Evolutionary conservation across 2,797 vertebrate species (phyloP).

Genomic region (Adrianichthys oophorus): DNA sequence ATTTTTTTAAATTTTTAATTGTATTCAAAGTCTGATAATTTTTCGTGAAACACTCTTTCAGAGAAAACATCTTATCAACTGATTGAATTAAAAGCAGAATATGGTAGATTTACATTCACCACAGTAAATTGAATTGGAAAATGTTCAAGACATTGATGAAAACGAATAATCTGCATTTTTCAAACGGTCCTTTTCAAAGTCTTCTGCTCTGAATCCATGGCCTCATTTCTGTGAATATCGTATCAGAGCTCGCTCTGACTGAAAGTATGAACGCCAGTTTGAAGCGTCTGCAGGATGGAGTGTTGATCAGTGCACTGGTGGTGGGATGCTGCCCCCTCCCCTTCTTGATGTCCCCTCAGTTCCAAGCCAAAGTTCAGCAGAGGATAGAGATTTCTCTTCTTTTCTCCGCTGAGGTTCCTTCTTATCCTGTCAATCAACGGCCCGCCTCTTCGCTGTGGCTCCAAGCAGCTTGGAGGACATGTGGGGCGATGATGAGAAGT

Average conservation of each 20-base stretch:
- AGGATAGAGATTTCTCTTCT: slow-evolving; percentile 49
- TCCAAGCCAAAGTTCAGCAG: slow-evolving; percentile 25
- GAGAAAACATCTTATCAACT: too few species aligned
- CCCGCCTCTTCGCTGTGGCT: slow-evolving; percentile 41
- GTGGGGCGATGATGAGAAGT: slow-evolving; percentile 69
- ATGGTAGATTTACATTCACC: too few species aligned
- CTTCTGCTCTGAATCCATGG: too few species aligned
- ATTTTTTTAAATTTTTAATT: too few species aligned
- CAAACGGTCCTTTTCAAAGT: too few species aligned
- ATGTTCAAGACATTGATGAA: too few species aligned
- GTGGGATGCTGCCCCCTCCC: slow-evolving; percentile 8
- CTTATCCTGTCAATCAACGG: slow-evolving; percentile 71
- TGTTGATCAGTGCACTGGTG: slow-evolving; percentile 14
- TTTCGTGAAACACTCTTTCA: too few species aligned
- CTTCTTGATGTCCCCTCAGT: slow-evolving; percentile 36
- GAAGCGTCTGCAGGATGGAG: slow-evolving; percentile 10
- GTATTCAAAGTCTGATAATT: too few species aligned
- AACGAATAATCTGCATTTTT: too few species aligned
- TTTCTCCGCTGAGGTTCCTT: slow-evolving; percentile 38
- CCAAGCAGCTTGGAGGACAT: slow-evolving; percentile 68
- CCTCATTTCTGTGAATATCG: neutral
- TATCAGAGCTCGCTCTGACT: slow-evolving; percentile 6
- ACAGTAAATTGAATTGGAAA: too few species aligned
- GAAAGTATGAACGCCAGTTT: neutral
- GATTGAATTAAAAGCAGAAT: too few species aligned